Evolutionary conservation across 2,113 vertebrate genomes (phyloP), one percentile per base, ranked within the genome.

Genomic region (Tetrao urogallus): DNA sequence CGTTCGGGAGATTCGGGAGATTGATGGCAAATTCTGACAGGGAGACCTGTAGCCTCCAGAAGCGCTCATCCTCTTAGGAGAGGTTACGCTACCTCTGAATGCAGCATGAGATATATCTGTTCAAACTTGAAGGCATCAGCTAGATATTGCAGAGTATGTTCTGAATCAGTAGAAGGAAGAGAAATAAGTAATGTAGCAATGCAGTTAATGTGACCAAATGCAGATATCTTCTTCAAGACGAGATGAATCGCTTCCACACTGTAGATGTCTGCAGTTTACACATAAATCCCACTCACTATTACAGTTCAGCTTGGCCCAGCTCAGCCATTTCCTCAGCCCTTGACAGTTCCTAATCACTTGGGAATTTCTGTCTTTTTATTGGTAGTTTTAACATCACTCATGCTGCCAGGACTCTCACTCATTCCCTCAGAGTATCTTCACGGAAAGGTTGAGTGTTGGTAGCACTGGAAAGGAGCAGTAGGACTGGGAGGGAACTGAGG

Each of bases 181-280:
- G 71, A 73, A 94, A 36, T 4, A 89, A 72, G 52, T 82, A 76
- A 89, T 80, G 50, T 82, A 82, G 54, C 0, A 0, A 36, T 54
- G 64, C 67, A 76, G 75, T 84, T 92, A 63, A 56, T 88, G 78
- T 89, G 88, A 94, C 54, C 50, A 76, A 73, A 43, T 2, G 43
- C 74, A 87, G 43, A 95, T 82, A 78, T 92, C 92, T 78, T 79
- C 85, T 91, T 92, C 85, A 57, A 91, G 93, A 88, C 21, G 63
- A 70, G 67, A 89, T 82, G 36, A 92, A 92, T 94, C 30, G 89
- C 82, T 92, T 94, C 89, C 85, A 76, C 67, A 40, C 61, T 80
- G 88, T 91, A 89, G 82, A 85, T 94, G 85, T 87, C 84, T 64
- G n/a, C 54, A 85, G 66, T 89, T 94, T 91, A 94, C 71, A 91